These are phyloP conservation scores for Euborellia annulipes DNA, from an alignment of 1,140 invertebrate genomes.

Conservation along the genomic window DNA sequence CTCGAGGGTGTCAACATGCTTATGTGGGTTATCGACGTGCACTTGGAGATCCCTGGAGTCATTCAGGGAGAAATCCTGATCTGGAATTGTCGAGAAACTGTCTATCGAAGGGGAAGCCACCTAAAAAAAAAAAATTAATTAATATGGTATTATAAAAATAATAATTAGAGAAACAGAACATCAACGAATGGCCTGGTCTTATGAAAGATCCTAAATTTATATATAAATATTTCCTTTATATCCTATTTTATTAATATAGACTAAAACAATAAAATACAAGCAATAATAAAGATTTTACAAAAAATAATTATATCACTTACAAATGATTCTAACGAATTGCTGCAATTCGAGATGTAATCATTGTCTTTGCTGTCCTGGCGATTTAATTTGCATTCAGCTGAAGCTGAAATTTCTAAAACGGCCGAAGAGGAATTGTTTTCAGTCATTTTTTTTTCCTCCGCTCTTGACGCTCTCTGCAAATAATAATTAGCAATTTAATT, in stretches of 20 bases:
- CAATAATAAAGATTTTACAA: constrained; percentile 1
- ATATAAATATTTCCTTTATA: constrained; percentile 10
- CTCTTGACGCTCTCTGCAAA: too few species aligned
- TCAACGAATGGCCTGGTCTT: neutral
- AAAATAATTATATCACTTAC: constrained; percentile 22
- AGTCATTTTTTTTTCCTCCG: too few species aligned
- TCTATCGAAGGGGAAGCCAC: constrained; percentile 42
- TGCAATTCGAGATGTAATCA: constrained; percentile 28
- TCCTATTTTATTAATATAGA: neutral
- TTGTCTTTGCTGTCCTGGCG: constrained; percentile 25
- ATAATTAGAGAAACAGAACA: neutral
- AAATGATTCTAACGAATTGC: constrained; percentile 30
- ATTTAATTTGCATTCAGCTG: constrained; percentile 7
- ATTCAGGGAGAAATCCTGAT: constrained; percentile 35
- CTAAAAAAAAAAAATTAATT: constrained; percentile 14
- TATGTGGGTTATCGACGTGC: constrained; percentile 61
- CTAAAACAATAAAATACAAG: constrained; percentile 4
- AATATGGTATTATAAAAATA: neutral
- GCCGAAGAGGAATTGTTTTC: neutral
- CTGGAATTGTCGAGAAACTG: constrained; percentile 42
- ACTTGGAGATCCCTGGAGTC: constrained; percentile 43
- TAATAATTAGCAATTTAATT: too few species aligned
- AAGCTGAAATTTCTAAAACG: constrained; percentile 10
- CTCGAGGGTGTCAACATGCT: constrained; percentile 55
- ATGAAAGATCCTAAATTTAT: neutral